Percentiles rank a stretch among this genome's conserved stretches.
Evolutionary conservation across 2,113 vertebrate species (phyloP).

Genomic region (Anoplopoma fimbria): DNA sequence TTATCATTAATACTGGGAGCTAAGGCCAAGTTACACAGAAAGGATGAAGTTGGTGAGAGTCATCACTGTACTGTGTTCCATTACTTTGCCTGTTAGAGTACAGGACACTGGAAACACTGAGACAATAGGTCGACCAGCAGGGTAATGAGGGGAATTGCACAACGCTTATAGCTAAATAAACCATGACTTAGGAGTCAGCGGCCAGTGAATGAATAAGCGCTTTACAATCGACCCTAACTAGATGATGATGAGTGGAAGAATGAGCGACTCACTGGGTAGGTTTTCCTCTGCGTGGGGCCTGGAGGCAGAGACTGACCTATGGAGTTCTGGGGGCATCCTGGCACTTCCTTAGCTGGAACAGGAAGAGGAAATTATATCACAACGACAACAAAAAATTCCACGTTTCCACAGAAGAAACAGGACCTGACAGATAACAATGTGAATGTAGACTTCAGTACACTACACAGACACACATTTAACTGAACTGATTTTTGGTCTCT

Average conservation of each 20-base stretch:
- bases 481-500: not conserved
- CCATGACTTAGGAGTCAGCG: conserved; percentile 10
- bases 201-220: conserved; percentile 30
- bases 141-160: not conserved
- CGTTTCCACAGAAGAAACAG: conserved; percentile 35
- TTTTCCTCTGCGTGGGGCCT: conserved; percentile 93
- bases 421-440: conserved; percentile 9
- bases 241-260: conserved; percentile 5
- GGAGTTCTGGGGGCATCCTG: conserved; percentile 85
- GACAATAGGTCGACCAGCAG: conserved; percentile 17
- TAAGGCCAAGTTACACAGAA: too few relatives aligned
- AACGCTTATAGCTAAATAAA: conserved; percentile 4
- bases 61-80: too few relatives aligned
- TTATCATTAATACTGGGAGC: too few relatives aligned
- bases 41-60: too few relatives aligned
- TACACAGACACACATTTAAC: not conserved
- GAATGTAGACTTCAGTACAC: not conserved
- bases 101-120: conserved; percentile 44
- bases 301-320: conserved; percentile 86
- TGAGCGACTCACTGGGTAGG: conserved; percentile 86
- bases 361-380: conserved; percentile 77
- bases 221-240: not conserved
- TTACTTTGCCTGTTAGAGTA: not conserved
- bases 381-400: conserved; percentile 55
- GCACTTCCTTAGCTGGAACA: conserved; percentile 84